A percentile compares a stretch with the other conserved stretches of the same genome.
Conservation (phyloP, 2,797 vertebrate species). For the Chaetodon trifasciatus region DNA sequence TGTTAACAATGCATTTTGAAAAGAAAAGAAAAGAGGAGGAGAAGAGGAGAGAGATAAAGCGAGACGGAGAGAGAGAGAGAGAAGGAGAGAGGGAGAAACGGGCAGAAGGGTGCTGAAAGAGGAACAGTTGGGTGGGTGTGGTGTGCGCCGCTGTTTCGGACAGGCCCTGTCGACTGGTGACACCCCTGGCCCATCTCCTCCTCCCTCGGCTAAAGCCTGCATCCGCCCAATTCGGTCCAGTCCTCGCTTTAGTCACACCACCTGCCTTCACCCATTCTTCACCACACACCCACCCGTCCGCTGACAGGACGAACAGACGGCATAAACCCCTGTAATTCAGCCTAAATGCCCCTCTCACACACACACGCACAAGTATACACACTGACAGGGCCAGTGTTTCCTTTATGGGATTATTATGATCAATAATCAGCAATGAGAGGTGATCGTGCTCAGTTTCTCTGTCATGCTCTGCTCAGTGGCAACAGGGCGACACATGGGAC, state of each 20-base stretch:
- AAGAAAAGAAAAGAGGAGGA: slow-evolving; percentile 82
- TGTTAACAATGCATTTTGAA: slow-evolving; percentile 97
- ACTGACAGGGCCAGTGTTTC: slow-evolving; percentile 53
- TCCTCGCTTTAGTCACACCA: slow-evolving; percentile 98
- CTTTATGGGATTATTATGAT: slow-evolving; percentile 86
- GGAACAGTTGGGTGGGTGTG: slow-evolving; percentile 99
- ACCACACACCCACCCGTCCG: slow-evolving; percentile 84
- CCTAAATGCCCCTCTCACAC: slow-evolving; percentile 28
- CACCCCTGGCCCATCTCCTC: slow-evolving; percentile 83
- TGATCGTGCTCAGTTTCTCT: slow-evolving; percentile 53
- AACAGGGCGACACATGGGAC: slow-evolving; percentile 23
- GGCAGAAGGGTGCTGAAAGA: slow-evolving; percentile 92
- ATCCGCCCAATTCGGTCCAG: slow-evolving; percentile 89
- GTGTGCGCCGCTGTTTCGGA: slow-evolving; percentile 89
- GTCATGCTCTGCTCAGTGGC: slow-evolving; percentile 32
- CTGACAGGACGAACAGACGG: slow-evolving; percentile 93
- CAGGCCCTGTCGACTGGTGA: slow-evolving; percentile 87
- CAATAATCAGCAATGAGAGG: slow-evolving; percentile 85
- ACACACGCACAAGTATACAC: slow-evolving; percentile 65
- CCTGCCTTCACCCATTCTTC: slow-evolving; percentile 96
- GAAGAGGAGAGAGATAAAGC: slow-evolving; percentile 76
- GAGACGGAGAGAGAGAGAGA: slow-evolving; percentile 60
- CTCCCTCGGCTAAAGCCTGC: slow-evolving; percentile 73
- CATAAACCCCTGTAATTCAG: slow-evolving; percentile 69
- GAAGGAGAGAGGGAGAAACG: slow-evolving; percentile 60